A percentile compares a stretch with the other conserved stretches of the same genome.
Evolutionary conservation across 1,140 invertebrate species (phyloP).

Genomic region (Neodiprion pinetum): DNA sequence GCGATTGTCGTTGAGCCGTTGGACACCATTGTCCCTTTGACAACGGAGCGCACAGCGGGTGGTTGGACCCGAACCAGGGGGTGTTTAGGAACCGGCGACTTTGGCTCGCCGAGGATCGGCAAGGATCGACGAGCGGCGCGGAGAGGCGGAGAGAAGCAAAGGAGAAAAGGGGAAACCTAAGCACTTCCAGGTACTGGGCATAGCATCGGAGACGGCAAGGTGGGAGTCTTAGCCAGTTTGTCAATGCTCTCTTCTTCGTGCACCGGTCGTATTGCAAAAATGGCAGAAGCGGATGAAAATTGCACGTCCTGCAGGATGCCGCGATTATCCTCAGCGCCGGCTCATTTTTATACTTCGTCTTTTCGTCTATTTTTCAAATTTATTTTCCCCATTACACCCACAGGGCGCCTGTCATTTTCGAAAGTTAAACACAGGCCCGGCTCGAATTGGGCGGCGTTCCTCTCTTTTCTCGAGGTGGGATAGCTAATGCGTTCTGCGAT

Average conservation of each 20-base stretch:
- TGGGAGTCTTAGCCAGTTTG: background rate
- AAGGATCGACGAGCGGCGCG: background rate
- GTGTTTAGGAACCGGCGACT: background rate
- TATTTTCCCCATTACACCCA: background rate
- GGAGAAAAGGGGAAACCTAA: background rate
- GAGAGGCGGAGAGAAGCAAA: background rate
- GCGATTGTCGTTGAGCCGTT: constrained; percentile 44
- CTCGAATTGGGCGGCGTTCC: background rate
- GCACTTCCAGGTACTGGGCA: background rate
- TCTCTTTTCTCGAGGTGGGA: background rate
- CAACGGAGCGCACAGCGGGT: constrained; percentile 26
- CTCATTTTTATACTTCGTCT: background rate
- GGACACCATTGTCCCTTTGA: constrained; percentile 44
- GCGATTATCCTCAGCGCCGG: too few species aligned
- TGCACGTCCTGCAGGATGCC: too few species aligned
- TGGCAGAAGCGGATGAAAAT: background rate
- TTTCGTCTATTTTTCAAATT: background rate
- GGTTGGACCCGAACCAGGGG: background rate
- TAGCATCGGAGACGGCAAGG: background rate
- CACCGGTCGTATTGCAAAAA: background rate
- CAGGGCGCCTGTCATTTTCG: background rate
- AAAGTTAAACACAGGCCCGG: background rate
- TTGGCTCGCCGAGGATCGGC: background rate
- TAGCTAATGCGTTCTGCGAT: background rate
- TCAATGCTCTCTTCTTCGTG: background rate